Conservation (phyloP, 2,797 vertebrate species). For the Hemibagrus guttatus region DNA sequence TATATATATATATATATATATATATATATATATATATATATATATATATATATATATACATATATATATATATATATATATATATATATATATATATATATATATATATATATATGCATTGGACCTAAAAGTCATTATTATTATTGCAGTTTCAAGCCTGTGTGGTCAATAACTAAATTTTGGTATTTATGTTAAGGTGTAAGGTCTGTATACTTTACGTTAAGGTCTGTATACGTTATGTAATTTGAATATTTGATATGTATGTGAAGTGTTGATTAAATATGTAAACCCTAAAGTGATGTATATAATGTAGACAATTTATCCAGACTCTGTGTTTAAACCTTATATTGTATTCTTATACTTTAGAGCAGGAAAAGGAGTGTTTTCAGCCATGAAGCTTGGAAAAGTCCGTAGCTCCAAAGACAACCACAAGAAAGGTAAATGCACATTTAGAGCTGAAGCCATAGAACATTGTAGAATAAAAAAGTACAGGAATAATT, state of each 20-base stretch:
- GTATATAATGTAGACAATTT: neutral
- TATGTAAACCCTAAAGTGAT: neutral
- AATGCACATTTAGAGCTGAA: neutral
- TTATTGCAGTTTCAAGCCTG: neutral
- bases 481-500: neutral
- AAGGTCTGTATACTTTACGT: neutral
- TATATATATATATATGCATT: too few species aligned
- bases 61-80: too few species aligned
- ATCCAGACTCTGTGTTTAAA: neutral
- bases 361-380: slow-evolving; percentile 88
- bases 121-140: neutral
- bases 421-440: slow-evolving; percentile 86
- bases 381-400: slow-evolving; percentile 97
- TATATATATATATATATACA: too few species aligned
- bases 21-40: too few species aligned
- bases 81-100: too few species aligned
- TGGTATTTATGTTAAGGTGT: neutral
- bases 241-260: neutral
- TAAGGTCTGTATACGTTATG: neutral
- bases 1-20: too few species aligned
- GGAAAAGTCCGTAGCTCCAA: slow-evolving; percentile 85
- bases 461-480: neutral
- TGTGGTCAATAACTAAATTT: neutral
- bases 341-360: slow-evolving; percentile 1
- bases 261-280: neutral